These are phyloP conservation scores for Macroteleia sp. DNA, from an alignment of 2,888 invertebrate species.

Conservation along the genomic window DNA sequence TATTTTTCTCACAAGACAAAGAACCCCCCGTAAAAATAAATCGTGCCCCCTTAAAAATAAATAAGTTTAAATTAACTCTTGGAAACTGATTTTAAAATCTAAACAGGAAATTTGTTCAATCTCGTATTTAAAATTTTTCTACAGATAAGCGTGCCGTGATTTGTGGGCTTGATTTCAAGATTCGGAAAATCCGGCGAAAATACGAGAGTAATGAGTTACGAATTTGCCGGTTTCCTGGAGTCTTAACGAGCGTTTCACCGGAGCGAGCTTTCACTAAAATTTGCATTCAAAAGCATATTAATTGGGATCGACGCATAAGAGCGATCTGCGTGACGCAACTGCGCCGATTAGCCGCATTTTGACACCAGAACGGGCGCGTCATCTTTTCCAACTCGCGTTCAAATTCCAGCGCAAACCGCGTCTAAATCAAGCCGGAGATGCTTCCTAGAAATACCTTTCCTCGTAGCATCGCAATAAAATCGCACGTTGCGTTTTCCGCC, in stretches of 20 bases:
- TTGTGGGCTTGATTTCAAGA: constrained; percentile 14
- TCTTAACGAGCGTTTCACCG: constrained; percentile 34
- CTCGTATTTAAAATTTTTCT: too few relatives aligned
- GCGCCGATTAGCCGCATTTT: not conserved
- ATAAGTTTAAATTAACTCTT: too few relatives aligned
- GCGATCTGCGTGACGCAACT: not conserved
- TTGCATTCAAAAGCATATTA: constrained; percentile 55
- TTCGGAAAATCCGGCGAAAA: constrained; percentile 32
- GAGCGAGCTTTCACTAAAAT: constrained; percentile 52
- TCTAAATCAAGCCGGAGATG: constrained; percentile 28
- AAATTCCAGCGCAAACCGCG: constrained; percentile 23
- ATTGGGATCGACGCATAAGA: constrained; percentile 2
- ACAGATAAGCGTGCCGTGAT: too few relatives aligned
- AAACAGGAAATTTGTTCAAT: too few relatives aligned
- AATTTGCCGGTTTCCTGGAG: constrained; percentile 39
- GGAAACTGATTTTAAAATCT: too few relatives aligned
- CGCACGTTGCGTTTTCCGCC: constrained; percentile 20
- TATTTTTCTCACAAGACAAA: too few relatives aligned
- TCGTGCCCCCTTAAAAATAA: too few relatives aligned
- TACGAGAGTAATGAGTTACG: too few relatives aligned
- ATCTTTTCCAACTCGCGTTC: not conserved
- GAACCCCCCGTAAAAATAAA: too few relatives aligned
- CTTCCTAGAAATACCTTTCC: constrained; percentile 41
- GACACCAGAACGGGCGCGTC: not conserved
- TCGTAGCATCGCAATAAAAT: constrained; percentile 37